Percentiles rank a stretch among this genome's conserved stretches.
phyloP scores from a whole-genome alignment of 2,888 invertebrate species.

The Dolichomitus sp. region DNA sequence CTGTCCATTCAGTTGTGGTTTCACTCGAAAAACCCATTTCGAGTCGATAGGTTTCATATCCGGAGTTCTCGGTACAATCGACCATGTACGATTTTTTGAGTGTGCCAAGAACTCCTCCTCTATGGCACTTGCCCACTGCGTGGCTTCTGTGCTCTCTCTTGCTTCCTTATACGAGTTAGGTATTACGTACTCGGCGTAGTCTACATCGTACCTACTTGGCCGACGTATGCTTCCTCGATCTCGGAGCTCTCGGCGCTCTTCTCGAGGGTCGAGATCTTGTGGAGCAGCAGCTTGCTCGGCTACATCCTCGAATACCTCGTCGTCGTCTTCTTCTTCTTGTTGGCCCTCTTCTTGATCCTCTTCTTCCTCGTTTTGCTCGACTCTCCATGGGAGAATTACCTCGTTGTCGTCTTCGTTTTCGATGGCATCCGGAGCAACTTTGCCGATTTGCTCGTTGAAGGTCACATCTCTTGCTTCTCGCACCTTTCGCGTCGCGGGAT shows the following conservation, averaged over 20 bases:
- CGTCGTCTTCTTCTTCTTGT: too few species aligned
- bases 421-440: background rate
- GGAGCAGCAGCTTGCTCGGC: too few species aligned
- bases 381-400: conserved; percentile 23
- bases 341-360: too few species aligned
- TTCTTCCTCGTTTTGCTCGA: background rate
- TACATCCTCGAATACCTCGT: too few species aligned
- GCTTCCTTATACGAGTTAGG: conserved; percentile 24
- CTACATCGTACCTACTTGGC: background rate
- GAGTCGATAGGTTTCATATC: conserved; percentile 42
- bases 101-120: conserved; percentile 21
- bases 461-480: conserved; percentile 36
- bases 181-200: conserved; percentile 7
- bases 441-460: conserved; percentile 10
- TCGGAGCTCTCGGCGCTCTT: too few species aligned
- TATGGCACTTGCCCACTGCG: conserved; percentile 41
- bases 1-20: too few species aligned
- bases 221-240: background rate
- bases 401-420: conserved; percentile 3
- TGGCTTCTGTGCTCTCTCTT: conserved; percentile 9
- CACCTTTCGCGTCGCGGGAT: conserved; percentile 18
- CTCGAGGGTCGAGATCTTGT: too few species aligned
- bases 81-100: conserved; percentile 41
- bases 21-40: conserved; percentile 54
- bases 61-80: conserved; percentile 24